Evolutionary conservation across 2,888 invertebrate genomes (phyloP).

Genomic region (Caradrina clavipalpis): DNA sequence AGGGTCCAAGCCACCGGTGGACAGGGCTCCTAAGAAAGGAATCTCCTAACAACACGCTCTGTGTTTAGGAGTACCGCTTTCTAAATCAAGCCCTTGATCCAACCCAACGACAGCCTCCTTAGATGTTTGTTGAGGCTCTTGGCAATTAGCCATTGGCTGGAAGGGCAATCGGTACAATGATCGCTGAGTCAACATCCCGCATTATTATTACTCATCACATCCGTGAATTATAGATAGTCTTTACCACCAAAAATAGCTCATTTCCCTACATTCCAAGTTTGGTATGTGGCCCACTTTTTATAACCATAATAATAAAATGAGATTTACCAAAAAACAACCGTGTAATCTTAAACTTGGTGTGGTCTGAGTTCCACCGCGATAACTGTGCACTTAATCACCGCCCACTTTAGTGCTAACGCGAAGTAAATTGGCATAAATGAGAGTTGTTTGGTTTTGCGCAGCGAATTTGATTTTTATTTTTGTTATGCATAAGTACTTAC

Average conservation of each 20-base stretch:
- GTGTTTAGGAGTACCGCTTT: too few species aligned
- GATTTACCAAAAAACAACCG: slow-evolving; percentile 52
- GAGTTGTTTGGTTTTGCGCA: slow-evolving; percentile 15
- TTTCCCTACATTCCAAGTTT: slow-evolving; percentile 28
- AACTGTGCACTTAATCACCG: slow-evolving; percentile 27
- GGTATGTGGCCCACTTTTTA: slow-evolving; percentile 41
- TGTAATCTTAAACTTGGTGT: slow-evolving; percentile 12
- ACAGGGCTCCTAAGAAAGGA: too few species aligned
- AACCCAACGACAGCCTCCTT: too few species aligned
- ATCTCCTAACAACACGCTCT: too few species aligned
- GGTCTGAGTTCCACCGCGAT: slow-evolving; percentile 7
- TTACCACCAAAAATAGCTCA: not conserved
- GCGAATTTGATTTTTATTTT: slow-evolving; percentile 1
- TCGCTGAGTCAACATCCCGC: too few species aligned
- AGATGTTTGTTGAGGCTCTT: too few species aligned
- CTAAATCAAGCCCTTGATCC: too few species aligned
- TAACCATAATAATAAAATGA: slow-evolving; percentile 37
- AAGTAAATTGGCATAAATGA: slow-evolving; percentile 35
- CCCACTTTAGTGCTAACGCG: slow-evolving; percentile 31
- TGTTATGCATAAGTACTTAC: not conserved
- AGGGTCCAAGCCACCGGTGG: too few species aligned
- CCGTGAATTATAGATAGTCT: not conserved
- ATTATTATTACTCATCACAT: not conserved
- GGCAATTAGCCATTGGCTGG: too few species aligned
- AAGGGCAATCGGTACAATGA: too few species aligned